A percentile compares a stretch with the other conserved stretches of the same genome.
Evolutionary conservation across 64 coral and sea anemone species (phyloP).

Genomic region (Pocillopora verrucosa): DNA sequence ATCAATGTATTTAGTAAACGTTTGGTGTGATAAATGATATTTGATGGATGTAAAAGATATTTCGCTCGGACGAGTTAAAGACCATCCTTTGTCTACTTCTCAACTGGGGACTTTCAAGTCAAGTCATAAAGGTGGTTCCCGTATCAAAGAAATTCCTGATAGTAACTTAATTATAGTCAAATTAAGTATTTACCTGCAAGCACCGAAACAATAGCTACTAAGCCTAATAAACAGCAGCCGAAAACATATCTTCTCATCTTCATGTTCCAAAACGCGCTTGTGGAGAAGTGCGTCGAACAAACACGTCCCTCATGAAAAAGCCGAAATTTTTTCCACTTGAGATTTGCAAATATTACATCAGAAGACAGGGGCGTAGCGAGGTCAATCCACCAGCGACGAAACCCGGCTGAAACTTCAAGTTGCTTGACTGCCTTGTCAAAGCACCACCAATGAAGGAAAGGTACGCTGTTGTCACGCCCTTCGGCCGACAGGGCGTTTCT

Average conservation of each 20-base stretch:
- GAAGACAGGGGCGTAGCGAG: constrained; percentile 21
- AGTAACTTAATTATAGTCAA: background rate
- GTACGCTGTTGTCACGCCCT: background rate
- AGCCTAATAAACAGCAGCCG: constrained; percentile 5
- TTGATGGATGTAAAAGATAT: too few species aligned
- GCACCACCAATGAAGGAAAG: background rate
- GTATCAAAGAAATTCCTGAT: background rate
- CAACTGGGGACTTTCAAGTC: background rate
- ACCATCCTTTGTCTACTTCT: background rate
- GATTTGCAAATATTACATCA: constrained; percentile 55
- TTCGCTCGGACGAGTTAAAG: background rate
- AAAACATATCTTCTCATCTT: constrained; percentile 6
- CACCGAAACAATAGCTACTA: background rate
- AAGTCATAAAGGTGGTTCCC: background rate
- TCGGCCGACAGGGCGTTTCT: background rate
- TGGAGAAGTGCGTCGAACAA: constrained; percentile 25
- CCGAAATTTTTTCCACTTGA: constrained; percentile 12
- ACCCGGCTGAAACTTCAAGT: background rate
- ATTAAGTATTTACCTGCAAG: constrained; percentile 7
- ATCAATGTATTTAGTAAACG: background rate
- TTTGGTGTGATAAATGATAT: background rate
- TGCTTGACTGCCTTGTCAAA: background rate
- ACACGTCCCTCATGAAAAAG: constrained; percentile 8
- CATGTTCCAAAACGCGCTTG: constrained; percentile 3
- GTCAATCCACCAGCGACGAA: constrained; percentile 36